These are phyloP conservation scores for Alosa sapidissima DNA, from an alignment of 2,797 vertebrate genomes.

Conservation along the genomic window DNA sequence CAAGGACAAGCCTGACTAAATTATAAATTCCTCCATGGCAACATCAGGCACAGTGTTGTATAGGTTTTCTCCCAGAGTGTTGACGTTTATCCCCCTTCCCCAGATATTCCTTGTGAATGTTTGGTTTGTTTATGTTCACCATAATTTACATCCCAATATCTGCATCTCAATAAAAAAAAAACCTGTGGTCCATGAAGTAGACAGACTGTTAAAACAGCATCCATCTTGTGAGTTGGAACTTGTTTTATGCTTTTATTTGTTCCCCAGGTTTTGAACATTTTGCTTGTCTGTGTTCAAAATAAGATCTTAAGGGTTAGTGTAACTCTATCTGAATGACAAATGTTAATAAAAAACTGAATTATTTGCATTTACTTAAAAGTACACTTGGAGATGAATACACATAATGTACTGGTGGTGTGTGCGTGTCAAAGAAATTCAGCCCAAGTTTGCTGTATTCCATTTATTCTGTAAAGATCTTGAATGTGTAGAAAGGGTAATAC, in stretches of 20 bases:
- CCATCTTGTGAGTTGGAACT: background rate
- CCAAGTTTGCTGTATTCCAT: slow-evolving; percentile 67
- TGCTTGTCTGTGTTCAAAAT: background rate
- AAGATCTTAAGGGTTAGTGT: background rate
- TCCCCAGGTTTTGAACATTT: background rate
- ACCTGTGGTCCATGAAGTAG: background rate
- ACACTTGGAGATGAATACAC: background rate
- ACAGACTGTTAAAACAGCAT: background rate
- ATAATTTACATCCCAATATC: background rate
- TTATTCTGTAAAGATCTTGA: slow-evolving; percentile 83
- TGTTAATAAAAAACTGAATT: background rate
- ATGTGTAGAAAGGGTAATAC: slow-evolving; percentile 81
- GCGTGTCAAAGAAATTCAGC: slow-evolving; percentile 51
- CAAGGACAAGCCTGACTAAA: background rate
- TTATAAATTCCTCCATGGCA: background rate
- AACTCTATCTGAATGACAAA: background rate
- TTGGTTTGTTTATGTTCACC: background rate
- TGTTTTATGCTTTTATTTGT: background rate
- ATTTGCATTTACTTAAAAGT: background rate
- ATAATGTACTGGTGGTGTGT: background rate
- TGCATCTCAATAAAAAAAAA: background rate
- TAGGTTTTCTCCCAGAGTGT: background rate
- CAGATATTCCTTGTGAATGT: background rate
- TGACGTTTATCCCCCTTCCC: background rate
- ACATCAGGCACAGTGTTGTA: background rate